A percentile compares a stretch with the other conserved stretches of the same genome.
Evolutionary conservation across 2,113 vertebrate genomes (phyloP).

Genomic region (Etia nguti): DNA sequence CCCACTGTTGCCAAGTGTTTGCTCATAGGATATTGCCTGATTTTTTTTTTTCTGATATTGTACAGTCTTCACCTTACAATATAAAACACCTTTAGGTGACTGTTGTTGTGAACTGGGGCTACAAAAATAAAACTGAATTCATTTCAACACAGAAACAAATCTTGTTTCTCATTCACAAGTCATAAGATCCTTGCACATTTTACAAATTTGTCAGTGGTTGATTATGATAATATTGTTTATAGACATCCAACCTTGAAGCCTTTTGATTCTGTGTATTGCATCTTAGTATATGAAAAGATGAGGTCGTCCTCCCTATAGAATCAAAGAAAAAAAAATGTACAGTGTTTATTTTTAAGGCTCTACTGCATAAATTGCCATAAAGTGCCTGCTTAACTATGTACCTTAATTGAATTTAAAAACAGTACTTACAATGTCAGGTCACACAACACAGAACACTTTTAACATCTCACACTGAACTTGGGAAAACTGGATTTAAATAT

Average conservation of each 20-base stretch:
- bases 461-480: not conserved
- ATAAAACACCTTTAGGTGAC: not conserved
- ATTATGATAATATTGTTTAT: not conserved
- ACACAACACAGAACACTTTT: not conserved
- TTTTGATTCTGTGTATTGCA: not conserved
- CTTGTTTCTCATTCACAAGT: not conserved
- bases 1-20: not conserved
- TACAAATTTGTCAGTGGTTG: not conserved
- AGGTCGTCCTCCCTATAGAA: not conserved
- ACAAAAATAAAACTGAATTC: not conserved
- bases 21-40: not conserved
- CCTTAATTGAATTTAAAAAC: not conserved
- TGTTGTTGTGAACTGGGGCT: accelerated
- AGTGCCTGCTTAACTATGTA: not conserved
- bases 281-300: not conserved
- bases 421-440: not conserved
- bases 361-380: not conserved
- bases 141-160: not conserved
- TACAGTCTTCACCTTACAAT: not conserved
- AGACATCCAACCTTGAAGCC: not conserved
- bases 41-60: not conserved
- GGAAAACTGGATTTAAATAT: not conserved
- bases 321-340: not conserved
- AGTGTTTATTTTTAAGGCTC: not conserved
- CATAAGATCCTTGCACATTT: not conserved